Evolutionary conservation across 2,797 vertebrate genomes (phyloP).

Genomic region (Chelmon rostratus): DNA sequence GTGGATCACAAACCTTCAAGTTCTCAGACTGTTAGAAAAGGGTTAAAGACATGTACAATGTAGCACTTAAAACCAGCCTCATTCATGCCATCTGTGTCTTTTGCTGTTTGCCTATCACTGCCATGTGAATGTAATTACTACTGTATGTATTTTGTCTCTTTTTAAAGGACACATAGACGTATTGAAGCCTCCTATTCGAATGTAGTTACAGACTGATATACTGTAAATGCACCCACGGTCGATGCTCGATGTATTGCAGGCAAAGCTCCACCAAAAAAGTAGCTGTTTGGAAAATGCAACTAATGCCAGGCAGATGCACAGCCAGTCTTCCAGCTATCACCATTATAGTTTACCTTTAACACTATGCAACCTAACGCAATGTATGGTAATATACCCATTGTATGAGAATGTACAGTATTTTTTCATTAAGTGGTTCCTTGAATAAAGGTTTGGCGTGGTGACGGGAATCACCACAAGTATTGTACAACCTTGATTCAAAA

Average conservation of each 20-base stretch:
- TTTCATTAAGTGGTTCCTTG: constrained; percentile 47
- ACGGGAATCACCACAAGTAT: constrained; percentile 57
- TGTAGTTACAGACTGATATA: constrained; percentile 43
- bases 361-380: constrained; percentile 38
- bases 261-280: constrained; percentile 3
- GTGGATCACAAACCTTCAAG: constrained; percentile 42
- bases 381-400: constrained; percentile 46
- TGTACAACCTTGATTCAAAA: background rate
- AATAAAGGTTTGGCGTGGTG: constrained; percentile 75
- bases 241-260: constrained; percentile 21
- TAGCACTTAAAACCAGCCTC: constrained; percentile 79
- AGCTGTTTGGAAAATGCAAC: constrained; percentile 26
- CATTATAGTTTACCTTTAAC: constrained; percentile 39
- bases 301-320: constrained; percentile 14
- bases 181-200: constrained; percentile 41
- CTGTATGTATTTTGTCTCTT: constrained; percentile 63
- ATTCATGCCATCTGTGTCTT: constrained; percentile 55
- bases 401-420: constrained; percentile 59
- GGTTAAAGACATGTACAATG: constrained; percentile 51
- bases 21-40: constrained; percentile 46
- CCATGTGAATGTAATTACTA: constrained; percentile 74
- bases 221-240: constrained; percentile 8
- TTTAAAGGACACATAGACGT: constrained; percentile 35
- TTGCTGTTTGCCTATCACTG: constrained; percentile 72
- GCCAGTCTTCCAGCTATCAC: constrained; percentile 12